Conservation (phyloP, 2,113 vertebrate species). For the Mustela lutreola region DNA sequence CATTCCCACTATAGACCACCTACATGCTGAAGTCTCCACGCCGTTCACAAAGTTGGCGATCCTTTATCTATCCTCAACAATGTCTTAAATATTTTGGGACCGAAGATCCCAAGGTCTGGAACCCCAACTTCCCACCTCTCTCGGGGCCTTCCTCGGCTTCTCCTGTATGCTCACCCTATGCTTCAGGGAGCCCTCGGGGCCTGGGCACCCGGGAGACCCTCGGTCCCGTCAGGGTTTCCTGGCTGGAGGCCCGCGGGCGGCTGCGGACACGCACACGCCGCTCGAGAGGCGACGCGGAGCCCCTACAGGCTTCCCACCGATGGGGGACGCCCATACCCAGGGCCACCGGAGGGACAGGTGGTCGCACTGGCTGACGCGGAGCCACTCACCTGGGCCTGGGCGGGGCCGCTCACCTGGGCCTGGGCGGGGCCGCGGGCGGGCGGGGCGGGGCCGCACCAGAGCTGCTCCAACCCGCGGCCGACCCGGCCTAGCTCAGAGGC, state of each 20-base stretch:
- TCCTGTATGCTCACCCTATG: neutral
- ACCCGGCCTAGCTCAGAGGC: neutral
- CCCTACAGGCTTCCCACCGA: neutral
- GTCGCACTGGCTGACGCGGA: neutral
- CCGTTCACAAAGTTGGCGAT: neutral
- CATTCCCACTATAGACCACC: neutral
- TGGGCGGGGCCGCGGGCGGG: constrained; percentile 34
- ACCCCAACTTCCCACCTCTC: neutral
- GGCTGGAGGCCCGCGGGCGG: neutral
- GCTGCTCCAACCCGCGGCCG: constrained; percentile 30
- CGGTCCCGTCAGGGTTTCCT: neutral
- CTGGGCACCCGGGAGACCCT: neutral
- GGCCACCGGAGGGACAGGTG: neutral
- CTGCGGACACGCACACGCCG: neutral
- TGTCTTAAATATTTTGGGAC: neutral
- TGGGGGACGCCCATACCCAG: neutral
- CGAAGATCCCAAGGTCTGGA: neutral
- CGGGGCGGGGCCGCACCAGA: constrained; percentile 49
- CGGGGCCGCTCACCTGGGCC: constrained; percentile 46
- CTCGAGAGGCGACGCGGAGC: neutral
- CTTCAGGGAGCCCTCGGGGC: neutral
- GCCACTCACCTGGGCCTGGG: constrained; percentile 58
- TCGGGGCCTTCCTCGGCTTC: neutral
- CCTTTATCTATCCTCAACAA: neutral
- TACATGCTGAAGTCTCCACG: neutral